These are phyloP conservation scores for Sebastes taczanowskii DNA, from an alignment of 2,797 vertebrate genomes.

Conservation along the genomic window DNA sequence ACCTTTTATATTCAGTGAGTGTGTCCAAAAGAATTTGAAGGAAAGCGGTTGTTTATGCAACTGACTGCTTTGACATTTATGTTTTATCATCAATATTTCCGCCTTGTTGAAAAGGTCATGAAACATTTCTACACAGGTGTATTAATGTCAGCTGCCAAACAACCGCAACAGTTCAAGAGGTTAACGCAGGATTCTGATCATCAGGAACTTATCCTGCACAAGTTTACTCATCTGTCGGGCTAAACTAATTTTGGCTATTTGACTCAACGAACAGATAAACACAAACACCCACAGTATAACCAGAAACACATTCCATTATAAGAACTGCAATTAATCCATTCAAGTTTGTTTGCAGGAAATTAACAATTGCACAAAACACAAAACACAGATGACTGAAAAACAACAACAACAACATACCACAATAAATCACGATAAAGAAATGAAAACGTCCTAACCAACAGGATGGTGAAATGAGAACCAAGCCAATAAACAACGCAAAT, in stretches of 20 bases:
- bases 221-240: neutral
- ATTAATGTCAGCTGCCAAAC: neutral
- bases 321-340: neutral
- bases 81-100: slow-evolving; percentile 12
- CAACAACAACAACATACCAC: neutral
- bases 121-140: slow-evolving; percentile 10
- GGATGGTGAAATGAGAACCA: slow-evolving; percentile 47
- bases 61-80: slow-evolving; percentile 3
- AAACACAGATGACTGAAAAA: slow-evolving; percentile 18
- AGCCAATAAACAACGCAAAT: slow-evolving; percentile 37
- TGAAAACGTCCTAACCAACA: slow-evolving; percentile 8
- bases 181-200: neutral
- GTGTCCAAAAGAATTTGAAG: neutral
- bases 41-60: neutral
- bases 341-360: neutral
- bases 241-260: neutral
- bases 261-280: neutral
- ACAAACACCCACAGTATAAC: neutral
- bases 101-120: slow-evolving; percentile 7
- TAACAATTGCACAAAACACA: slow-evolving; percentile 28
- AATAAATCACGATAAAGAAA: slow-evolving; percentile 13
- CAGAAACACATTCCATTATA: slow-evolving; percentile 24
- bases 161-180: neutral
- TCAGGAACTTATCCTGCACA: neutral
- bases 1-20: neutral